Evolutionary conservation across 2,888 invertebrate genomes (phyloP).

Genomic region (Pristionchus entomophagus): DNA sequence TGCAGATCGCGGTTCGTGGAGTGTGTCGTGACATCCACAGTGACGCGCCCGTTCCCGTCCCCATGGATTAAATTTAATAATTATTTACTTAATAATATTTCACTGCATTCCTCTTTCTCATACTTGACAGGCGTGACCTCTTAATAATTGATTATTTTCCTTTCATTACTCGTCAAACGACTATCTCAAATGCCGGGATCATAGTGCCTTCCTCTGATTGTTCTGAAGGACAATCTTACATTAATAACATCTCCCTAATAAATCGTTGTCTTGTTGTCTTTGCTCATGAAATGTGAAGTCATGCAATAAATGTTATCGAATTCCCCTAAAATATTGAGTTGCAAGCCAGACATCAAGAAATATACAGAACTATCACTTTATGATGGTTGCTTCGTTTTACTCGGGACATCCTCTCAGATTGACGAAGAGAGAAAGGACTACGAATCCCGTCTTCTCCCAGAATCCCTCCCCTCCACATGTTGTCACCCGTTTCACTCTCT

Average conservation of each 20-base stretch:
- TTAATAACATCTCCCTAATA: constrained; percentile 19
- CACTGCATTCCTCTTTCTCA: constrained; percentile 13
- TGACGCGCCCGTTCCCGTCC: constrained; percentile 48
- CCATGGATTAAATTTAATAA: constrained; percentile 33
- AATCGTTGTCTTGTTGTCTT: constrained; percentile 14
- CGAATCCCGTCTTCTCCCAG: not conserved
- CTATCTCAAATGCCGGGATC: constrained; percentile 9
- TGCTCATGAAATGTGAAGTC: not conserved
- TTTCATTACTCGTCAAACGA: not conserved
- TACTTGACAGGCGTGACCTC: constrained; percentile 37
- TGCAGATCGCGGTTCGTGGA: constrained; percentile 70
- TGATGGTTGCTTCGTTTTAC: not conserved
- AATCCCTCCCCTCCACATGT: not conserved
- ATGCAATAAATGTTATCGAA: constrained; percentile 20
- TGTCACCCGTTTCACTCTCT: not conserved
- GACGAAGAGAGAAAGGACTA: not conserved
- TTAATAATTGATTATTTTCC: constrained; percentile 16
- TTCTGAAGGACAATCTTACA: not conserved
- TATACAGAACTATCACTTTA: not conserved
- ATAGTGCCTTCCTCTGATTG: constrained; percentile 21
- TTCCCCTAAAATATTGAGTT: not conserved
- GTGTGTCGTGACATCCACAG: constrained; percentile 70
- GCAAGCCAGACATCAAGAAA: not conserved
- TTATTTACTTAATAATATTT: constrained; percentile 24
- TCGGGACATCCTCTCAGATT: not conserved